phyloP scores from a whole-genome alignment of 2,888 invertebrate genomes.

The Cylloceria caligata region DNA sequence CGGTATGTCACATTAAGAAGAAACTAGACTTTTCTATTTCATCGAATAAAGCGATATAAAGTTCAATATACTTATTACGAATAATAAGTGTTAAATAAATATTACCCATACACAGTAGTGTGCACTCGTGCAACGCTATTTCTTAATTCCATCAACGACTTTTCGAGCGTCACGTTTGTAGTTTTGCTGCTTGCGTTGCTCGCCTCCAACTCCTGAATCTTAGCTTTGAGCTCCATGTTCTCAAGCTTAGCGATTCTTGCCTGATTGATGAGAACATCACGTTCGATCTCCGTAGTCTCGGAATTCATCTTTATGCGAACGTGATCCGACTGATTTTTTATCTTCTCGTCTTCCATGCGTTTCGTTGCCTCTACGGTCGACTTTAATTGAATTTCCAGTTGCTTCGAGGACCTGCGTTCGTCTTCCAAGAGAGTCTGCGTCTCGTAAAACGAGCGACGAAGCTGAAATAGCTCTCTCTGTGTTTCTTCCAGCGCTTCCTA shows the following conservation, averaged over 20 bases:
- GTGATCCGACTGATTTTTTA: slow-evolving; percentile 70
- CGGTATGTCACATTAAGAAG: no score
- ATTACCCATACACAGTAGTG: slow-evolving; percentile 67
- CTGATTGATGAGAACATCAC: slow-evolving; percentile 75
- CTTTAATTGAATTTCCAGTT: slow-evolving; percentile 74
- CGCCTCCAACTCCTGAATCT: slow-evolving; percentile 71
- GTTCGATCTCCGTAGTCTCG: slow-evolving; percentile 73
- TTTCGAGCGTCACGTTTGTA: slow-evolving; percentile 70
- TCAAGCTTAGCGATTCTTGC: slow-evolving; percentile 72
- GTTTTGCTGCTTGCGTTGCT: slow-evolving; percentile 63
- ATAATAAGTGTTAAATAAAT: no score
- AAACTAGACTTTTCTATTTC: no score
- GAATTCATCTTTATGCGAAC: slow-evolving; percentile 75
- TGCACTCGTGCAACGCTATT: slow-evolving; percentile 68
- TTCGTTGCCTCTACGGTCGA: slow-evolving; percentile 70
- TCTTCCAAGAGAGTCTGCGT: slow-evolving; percentile 74
- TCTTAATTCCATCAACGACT: slow-evolving; percentile 70
- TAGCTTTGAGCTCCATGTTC: slow-evolving; percentile 73
- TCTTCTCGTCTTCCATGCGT: slow-evolving; percentile 77
- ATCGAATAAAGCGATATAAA: no score
- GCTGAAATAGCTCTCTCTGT: slow-evolving; percentile 72
- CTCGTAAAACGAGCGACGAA: slow-evolving; percentile 71
- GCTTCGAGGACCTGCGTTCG: slow-evolving; percentile 72
- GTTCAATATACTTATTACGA: background rate
- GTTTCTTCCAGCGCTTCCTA: slow-evolving; percentile 74